Evolutionary conservation across 2,113 vertebrate species (phyloP), one percentile per base, ranked within the genome.

Genomic region (Heteronetta atricapilla): DNA sequence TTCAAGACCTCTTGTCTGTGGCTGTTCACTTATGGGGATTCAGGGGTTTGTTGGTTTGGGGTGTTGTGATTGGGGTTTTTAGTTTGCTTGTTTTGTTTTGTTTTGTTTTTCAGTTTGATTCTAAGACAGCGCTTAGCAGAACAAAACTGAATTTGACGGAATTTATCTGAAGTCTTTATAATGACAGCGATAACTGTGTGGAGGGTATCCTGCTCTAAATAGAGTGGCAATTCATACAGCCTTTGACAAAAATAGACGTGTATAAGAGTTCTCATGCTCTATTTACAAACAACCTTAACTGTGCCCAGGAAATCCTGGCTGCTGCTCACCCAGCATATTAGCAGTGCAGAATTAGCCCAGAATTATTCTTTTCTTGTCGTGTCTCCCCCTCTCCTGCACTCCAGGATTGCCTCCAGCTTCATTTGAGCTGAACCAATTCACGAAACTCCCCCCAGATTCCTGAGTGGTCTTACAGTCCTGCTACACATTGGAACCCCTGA

Each of bases 231-330:
- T 82, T 66, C 63, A n/a, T 28, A 29, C 58, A 91, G 88, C 38
- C 85, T 96, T 82, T 85, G 82, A 88, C 79, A 88, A 88, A 86
- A 95, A 82, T 48, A 96, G 90, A 80, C 53, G 40, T 0, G 0
- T 44, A 7, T 48, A 52, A 34, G 72, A 28, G 53, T 62, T 79
- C 70, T 89, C 44, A 52, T 70, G 85, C 69, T 87, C 58, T 89
- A 31, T 93, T 91, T 88, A 73, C 92, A 91, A 91, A 82, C 75
- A 73, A 58, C 66, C n/a, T 81, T 63, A 91, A 80, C 74, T 33
- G 53, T 73, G 75, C 50, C 62, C 36, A 2, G 89, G 59, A 94
- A 94, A 87, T 70, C 77, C 78, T 78, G 84, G 66, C 90, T 82
- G 48, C 88, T 92, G 46, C 89, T 93, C 66, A 53, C 73, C 69